Base-by-base conservation (phyloP, 2,113 vertebrate species). In the Varanus salvator region DNA sequence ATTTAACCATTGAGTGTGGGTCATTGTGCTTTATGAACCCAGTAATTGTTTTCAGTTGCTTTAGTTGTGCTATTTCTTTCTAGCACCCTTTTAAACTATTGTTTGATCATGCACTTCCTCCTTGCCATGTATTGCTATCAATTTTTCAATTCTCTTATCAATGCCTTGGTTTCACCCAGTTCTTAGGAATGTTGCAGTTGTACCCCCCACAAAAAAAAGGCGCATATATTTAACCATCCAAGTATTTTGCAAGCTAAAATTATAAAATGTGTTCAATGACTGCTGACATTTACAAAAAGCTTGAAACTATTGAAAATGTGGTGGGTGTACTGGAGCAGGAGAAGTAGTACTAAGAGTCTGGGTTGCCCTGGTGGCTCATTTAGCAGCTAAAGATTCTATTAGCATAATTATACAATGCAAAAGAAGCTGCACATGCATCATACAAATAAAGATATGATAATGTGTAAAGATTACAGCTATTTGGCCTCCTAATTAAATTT, bases 401-500 rank as follows among this genome's bases (percentile, higher is more conserved):
- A 87, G 29, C 4, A 85, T 89, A 94, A 92, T 88, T 88, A 80
- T 54, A 1, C 48, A 88, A 88, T 38, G 64, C 87, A 88, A 85
- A 44, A 89, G 17, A 92, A 88, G 80, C 93, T 76, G 87, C 0
- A 80, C 90, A 87, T 90, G 23, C 64, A 93, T 93, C 57, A 86
- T 44, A 77, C 87, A 90, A 89, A 93, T 54, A 90, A 69, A 93
- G 84, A 87, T 57, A 90, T 75, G 82, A 90, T 1, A 93, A 85
- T n/a, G 60, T n/a, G 15, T 21, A 89, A 81, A 82, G 74, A 90
- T 91, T 91, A 89, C 54, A 85, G 72, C 52, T 60, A 86, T 87
- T 92, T 89, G n/a, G 14, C 38, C 81, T 89, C 52, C 71, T 90
- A 89, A 91, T 92, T 84, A 94, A 91, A 93, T 84, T 6, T 93